phyloP scores from a whole-genome alignment of 2,797 vertebrate genomes.

The Eremophila alpestris region DNA sequence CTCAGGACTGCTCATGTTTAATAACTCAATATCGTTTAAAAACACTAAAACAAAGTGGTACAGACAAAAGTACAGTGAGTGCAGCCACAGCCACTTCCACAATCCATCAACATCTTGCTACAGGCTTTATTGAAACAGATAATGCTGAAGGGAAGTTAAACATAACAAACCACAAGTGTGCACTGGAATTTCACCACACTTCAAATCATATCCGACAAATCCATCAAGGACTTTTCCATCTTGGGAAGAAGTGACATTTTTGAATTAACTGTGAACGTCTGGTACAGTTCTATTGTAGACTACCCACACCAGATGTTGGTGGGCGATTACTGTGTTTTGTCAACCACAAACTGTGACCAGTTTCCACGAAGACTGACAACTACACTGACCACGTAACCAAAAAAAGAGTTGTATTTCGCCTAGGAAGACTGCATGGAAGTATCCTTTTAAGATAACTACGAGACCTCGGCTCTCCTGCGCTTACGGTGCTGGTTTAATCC shows the following conservation, averaged over 20 bases:
- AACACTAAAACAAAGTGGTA: neutral
- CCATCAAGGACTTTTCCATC: neutral
- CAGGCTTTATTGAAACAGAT: neutral
- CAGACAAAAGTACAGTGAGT: neutral
- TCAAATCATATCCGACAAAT: neutral
- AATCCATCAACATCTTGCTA: neutral
- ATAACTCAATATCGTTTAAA: neutral
- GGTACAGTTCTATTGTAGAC: neutral
- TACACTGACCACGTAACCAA: neutral
- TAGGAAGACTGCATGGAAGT: neutral
- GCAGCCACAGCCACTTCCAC: neutral
- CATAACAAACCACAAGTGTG: rapidly evolving
- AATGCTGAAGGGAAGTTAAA: neutral
- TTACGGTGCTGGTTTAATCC: neutral
- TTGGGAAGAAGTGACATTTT: neutral
- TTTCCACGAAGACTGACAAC: neutral
- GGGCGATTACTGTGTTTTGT: neutral
- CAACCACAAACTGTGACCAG: neutral
- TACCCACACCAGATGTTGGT: neutral
- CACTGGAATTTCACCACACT: neutral
- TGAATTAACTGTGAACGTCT: neutral
- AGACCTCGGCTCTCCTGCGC: neutral
- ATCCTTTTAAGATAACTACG: neutral
- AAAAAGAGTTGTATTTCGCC: neutral
- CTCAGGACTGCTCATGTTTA: neutral